Percentiles rank a stretch among this genome's conserved stretches.
Evolutionary conservation across 1,140 invertebrate species (phyloP).

Genomic region (Drosophila pallidifrons): DNA sequence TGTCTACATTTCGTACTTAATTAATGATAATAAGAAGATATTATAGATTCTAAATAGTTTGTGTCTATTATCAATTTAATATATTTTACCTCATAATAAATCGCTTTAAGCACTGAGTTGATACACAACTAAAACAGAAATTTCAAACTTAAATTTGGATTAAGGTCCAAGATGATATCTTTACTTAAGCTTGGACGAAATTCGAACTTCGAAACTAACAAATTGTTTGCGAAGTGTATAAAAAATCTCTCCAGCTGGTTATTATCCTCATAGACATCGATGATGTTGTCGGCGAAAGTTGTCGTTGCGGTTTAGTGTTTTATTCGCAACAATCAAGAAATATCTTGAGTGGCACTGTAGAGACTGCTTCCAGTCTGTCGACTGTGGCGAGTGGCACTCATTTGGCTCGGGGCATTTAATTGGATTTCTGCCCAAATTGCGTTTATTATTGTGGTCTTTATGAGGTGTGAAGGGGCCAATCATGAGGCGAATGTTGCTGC

Average conservation of each 20-base stretch:
- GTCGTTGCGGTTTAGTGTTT: slow-evolving; percentile 49
- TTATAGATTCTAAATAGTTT: too few species aligned
- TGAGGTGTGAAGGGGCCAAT: slow-evolving; percentile 79
- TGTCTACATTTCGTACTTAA: too few species aligned
- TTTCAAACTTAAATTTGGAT: too few species aligned
- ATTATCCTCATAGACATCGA: slow-evolving; percentile 75
- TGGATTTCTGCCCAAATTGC: slow-evolving; percentile 82
- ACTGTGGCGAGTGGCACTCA: slow-evolving; percentile 34
- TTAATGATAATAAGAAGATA: too few species aligned
- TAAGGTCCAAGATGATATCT: too few species aligned
- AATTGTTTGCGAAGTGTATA: slow-evolving; percentile 4
- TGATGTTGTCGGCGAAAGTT: slow-evolving; percentile 50
- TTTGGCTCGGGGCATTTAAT: slow-evolving; percentile 71
- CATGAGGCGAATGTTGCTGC: slow-evolving; percentile 34
- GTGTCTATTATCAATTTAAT: too few species aligned
- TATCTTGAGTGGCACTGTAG: slow-evolving; percentile 18
- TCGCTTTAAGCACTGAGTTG: too few species aligned
- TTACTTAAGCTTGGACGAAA: too few species aligned
- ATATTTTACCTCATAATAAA: too few species aligned
- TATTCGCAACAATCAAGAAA: slow-evolving; percentile 31
- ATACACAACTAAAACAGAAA: too few species aligned
- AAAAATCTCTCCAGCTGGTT: slow-evolving; percentile 31
- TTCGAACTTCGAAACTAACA: background rate
- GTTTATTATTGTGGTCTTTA: slow-evolving; percentile 80
- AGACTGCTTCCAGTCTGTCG: slow-evolving; percentile 10